These are phyloP conservation scores for Trachymyrmex cornetzi DNA, from an alignment of 1,140 invertebrate species.

Conservation along the genomic window DNA sequence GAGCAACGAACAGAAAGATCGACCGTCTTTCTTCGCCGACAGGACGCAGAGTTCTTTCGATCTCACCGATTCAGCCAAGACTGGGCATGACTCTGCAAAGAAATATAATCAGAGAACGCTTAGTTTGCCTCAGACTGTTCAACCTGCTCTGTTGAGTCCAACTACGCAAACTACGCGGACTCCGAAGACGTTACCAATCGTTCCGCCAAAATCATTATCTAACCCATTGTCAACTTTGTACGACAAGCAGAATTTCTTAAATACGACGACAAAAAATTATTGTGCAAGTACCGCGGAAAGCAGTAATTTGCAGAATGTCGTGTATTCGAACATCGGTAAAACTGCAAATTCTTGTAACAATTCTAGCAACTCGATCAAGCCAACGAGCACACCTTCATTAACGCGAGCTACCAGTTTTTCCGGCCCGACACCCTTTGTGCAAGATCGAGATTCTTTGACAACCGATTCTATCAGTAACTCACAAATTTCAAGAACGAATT, in stretches of 20 bases:
- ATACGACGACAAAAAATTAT: constrained; percentile 26
- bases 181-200: constrained; percentile 54
- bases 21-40: constrained; percentile 72
- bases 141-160: constrained; percentile 53
- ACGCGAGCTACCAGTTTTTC: constrained; percentile 87
- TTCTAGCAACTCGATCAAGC: not conserved
- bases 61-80: constrained; percentile 73
- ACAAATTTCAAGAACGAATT: constrained; percentile 83
- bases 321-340: constrained; percentile 20
- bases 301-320: not conserved
- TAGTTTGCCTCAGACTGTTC: constrained; percentile 68
- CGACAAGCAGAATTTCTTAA: constrained; percentile 29
- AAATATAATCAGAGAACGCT: constrained; percentile 71
- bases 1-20: constrained; percentile 66
- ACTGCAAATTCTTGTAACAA: not conserved
- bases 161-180: constrained; percentile 21
- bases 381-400: constrained; percentile 76
- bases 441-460: constrained; percentile 41
- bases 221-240: not conserved
- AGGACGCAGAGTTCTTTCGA: constrained; percentile 84
- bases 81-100: constrained; percentile 36
- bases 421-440: constrained; percentile 72
- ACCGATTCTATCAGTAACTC: constrained; percentile 1
- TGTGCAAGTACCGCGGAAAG: not conserved
- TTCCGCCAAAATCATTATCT: constrained; percentile 45